Base-by-base conservation (phyloP, 2,797 vertebrate species). In the Glossophaga mutica region DNA sequence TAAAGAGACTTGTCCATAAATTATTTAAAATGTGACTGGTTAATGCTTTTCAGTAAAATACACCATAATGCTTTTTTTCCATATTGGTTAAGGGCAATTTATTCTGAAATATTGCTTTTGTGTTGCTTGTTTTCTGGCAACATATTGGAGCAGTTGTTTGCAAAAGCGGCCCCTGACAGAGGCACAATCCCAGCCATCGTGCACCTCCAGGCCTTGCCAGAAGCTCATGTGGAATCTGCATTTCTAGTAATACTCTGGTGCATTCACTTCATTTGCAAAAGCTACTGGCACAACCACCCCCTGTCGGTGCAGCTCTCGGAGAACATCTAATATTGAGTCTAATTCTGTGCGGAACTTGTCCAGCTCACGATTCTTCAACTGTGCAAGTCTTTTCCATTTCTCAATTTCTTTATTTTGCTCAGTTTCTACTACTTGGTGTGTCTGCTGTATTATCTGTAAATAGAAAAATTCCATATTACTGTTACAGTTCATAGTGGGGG, bases 321-420 rank as follows among this genome's bases (percentile, higher is more conserved):
- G 96, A 48, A 99, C 98, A 68, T 99, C 99, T 82, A 99, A 94
- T 86, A 99, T 99, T 1, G 99, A 99, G 98, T 99, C 99, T 95
- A 99, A 89, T 97, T 99, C 99, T 67, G 98, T 96, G 62, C 99
- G 98, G 96, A 99, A 99, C 87, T 97, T 98, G 86, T 99, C 99
- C 96, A 99, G 98, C 76, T 99, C 99, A 77, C 94, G 98, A 92
- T 98, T 99, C 97, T 99, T 99, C 62, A 98, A 95, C 94, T 99
- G 99, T 1, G 99, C 99, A 44, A 99, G 96, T 22, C 97, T 98
- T 87, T 98, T 98, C 99, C 99, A 99, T 95, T 97, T 98, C 62
- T 99, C 98, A 22, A 94, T 97, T 98, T 99, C 99, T 0, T 94
- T 98, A 95, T 94, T 98, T 95, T 99, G 98, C 87, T 99, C 98